phyloP scores from a whole-genome alignment of 2,113 vertebrate species.

The Phodopus roborovskii region DNA sequence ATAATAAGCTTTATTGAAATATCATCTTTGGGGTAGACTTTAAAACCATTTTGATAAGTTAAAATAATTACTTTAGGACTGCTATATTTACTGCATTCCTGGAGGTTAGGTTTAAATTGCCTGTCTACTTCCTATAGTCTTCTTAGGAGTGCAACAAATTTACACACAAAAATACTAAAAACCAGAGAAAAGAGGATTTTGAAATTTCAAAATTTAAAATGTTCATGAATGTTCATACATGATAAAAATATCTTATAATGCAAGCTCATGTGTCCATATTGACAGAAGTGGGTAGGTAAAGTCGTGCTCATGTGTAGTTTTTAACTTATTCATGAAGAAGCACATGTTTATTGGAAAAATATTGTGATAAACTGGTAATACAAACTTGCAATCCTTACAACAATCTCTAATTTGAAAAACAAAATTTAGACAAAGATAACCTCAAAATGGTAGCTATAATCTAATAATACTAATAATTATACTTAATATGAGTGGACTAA shows the following conservation, averaged over 20 bases:
- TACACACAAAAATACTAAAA: constrained; percentile 52
- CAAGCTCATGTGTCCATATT: neutral
- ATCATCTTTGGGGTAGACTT: neutral
- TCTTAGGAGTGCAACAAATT: neutral
- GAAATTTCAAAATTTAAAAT: constrained; percentile 17
- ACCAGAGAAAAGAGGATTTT: constrained; percentile 20
- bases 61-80: constrained; percentile 52
- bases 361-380: neutral
- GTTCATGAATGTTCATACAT: neutral
- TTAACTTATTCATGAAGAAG: neutral
- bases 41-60: constrained; percentile 40
- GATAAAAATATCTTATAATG: constrained; percentile 11
- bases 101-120: constrained; percentile 59
- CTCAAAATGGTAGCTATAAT: neutral
- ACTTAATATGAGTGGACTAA: constrained; percentile 18
- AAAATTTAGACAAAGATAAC: neutral
- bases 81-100: constrained; percentile 21
- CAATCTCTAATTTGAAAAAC: too few relatives aligned
- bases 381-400: neutral
- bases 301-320: neutral
- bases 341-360: neutral
- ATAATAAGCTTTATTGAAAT: constrained; percentile 21
- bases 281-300: neutral
- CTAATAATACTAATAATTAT: neutral
- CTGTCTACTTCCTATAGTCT: constrained; percentile 7